These are phyloP conservation scores for Diarsia dahlii DNA, from an alignment of 2,888 invertebrate genomes.

Conservation along the genomic window DNA sequence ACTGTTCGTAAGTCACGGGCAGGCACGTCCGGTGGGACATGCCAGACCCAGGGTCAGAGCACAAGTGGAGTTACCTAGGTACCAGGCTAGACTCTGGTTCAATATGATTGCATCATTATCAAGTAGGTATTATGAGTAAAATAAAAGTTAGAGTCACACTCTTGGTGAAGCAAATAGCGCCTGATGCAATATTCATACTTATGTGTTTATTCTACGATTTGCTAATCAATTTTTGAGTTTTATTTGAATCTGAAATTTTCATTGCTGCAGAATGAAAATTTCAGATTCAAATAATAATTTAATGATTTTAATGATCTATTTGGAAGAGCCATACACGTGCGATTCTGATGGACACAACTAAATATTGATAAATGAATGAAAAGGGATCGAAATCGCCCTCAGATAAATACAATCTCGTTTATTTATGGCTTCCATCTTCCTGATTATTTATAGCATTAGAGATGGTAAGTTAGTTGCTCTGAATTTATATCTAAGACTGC, in stretches of 20 bases:
- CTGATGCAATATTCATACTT: constrained; percentile 1
- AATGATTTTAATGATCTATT: too few species aligned
- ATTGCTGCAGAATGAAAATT: background rate
- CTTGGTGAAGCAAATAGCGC: background rate
- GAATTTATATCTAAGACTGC: background rate
- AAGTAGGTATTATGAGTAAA: background rate
- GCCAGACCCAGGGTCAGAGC: too few species aligned
- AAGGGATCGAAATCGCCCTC: background rate
- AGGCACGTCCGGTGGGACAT: too few species aligned
- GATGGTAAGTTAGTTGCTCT: background rate
- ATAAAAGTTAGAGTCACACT: background rate
- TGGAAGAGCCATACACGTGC: too few species aligned
- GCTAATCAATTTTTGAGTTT: background rate
- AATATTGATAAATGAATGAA: background rate
- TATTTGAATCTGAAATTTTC: too few species aligned
- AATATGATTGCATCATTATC: background rate
- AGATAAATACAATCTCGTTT: background rate
- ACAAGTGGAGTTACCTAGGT: too few species aligned
- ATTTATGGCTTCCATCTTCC: background rate
- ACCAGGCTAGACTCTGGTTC: background rate
- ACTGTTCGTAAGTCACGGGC: too few species aligned
- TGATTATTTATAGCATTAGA: too few species aligned
- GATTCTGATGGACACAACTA: too few species aligned
- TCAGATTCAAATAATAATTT: background rate
- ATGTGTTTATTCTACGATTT: background rate